Base-by-base conservation (phyloP, 2,113 vertebrate species). In the Hypocryptadius cinnamomeus region DNA sequence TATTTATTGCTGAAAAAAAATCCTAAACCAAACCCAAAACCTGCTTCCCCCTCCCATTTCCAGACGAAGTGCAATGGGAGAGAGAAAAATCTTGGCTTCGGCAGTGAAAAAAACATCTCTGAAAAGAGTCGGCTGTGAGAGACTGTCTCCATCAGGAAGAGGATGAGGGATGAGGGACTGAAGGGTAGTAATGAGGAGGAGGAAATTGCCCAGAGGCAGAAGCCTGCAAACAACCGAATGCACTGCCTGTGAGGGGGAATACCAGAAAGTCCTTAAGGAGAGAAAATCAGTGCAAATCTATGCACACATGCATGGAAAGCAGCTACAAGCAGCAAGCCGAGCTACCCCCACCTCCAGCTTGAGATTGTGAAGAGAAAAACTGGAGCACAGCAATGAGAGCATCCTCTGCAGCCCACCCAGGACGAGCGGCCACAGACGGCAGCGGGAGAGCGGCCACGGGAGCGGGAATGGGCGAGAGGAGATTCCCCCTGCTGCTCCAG, bases 51-150 rank as follows among this genome's bases (percentile, higher is more conserved):
- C 64, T 95, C 64, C 54, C 47, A 42, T 44, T 90, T 90, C 39
- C 76, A 90, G 45, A 42, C 5, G 4, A 83, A 94, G n/a, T 11
- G 8, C 74, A 74, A 77, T 25, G 56, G 48, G 87, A 87, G 59
- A 89, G 56, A 86, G 51, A 92, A 90, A 92, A 96, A 85, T 93
- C 85, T 94, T 96, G 95, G 94, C 95, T 89, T 83, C 0, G 0
- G 25, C 28, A 48, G 47, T 8, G 57, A 92, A 95, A 93, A 92
- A 94, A 91, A 87, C 35, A 80, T 92, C 85, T 80, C 87, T 91
- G 93, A 96, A 94, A 95, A 39, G 56, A 92, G 76, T 86, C n/a
- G 40, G 85, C 95, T 96, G 91, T 95, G 96, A 89, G 60, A 87
- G 42, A 50, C 76, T 79, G 54, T 79, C 61, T 82, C 63, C 24